phyloP scores from a whole-genome alignment of 2,797 vertebrate species.

The Delichon dasypus region DNA sequence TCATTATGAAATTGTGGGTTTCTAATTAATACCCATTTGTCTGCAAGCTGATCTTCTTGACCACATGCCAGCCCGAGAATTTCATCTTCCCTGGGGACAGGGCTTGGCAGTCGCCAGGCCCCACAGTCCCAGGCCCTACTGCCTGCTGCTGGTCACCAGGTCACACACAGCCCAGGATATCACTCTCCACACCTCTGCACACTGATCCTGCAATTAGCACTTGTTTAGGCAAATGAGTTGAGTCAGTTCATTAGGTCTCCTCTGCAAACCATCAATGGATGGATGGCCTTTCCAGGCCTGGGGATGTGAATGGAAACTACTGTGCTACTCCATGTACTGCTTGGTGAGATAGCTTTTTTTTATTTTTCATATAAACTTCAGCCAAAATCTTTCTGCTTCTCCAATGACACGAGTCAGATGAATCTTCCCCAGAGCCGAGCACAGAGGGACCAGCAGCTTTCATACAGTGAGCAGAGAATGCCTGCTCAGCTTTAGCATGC shows the following conservation, averaged over 20 bases:
- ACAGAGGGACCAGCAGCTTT: neutral
- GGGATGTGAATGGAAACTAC: neutral
- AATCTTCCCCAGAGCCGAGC: neutral
- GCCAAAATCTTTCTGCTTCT: neutral
- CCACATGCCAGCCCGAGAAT: neutral
- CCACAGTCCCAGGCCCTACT: neutral
- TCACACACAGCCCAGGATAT: neutral
- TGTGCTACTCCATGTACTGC: neutral
- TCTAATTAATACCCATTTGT: conserved; percentile 9
- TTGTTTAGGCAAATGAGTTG: neutral
- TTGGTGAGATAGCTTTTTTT: rapidly evolving
- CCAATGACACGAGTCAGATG: neutral
- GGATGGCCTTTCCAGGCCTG: neutral
- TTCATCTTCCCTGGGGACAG: neutral
- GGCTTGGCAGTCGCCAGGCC: neutral
- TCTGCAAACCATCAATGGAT: neutral
- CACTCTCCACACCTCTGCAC: neutral
- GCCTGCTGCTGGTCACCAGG: neutral
- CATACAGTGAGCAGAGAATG: neutral
- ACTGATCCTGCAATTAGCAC: neutral
- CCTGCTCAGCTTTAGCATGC: rapidly evolving
- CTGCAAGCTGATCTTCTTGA: neutral
- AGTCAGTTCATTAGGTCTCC: neutral
- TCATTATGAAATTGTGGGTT: neutral
- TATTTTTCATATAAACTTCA: neutral